A percentile compares a stretch with the other conserved stretches of the same genome.
phyloP scores from a whole-genome alignment of 2,113 vertebrate species.

The Turnix velox region DNA sequence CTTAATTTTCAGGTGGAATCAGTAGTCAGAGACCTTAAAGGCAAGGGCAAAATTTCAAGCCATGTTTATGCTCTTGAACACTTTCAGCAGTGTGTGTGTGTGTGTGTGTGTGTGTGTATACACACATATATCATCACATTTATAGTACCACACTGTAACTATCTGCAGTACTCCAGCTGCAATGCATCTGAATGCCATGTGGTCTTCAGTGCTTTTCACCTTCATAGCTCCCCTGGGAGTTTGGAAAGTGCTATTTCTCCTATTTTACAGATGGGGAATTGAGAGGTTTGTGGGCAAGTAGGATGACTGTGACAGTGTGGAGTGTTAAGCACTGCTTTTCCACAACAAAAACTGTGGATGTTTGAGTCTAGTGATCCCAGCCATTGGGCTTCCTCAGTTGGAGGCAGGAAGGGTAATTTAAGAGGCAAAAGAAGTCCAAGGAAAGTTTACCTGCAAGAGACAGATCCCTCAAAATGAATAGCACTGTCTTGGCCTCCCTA shows the following conservation, averaged over 20 bases:
- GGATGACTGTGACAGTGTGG: not conserved
- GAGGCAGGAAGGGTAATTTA: not conserved
- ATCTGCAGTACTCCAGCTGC: constrained; percentile 19
- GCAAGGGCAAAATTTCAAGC: constrained; percentile 1
- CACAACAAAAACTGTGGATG: not conserved
- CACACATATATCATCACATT: constrained; percentile 6
- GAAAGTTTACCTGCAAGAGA: not conserved
- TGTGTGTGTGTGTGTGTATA: not conserved
- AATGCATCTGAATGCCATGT: not conserved
- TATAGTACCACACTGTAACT: not conserved
- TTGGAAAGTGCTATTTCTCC: constrained; percentile 16
- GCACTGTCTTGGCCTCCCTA: not conserved
- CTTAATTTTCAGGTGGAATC: constrained; percentile 11
- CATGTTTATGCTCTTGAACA: constrained; percentile 21
- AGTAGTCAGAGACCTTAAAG: constrained; percentile 27
- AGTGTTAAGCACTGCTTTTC: not conserved
- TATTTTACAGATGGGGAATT: not conserved
- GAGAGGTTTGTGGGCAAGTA: not conserved
- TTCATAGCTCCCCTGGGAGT: not conserved
- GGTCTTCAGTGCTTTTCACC: constrained; percentile 19
- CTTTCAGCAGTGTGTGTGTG: not conserved
- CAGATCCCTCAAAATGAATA: not conserved
- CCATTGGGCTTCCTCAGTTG: not conserved
- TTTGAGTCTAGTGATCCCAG: not conserved
- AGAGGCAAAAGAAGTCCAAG: not conserved